These are phyloP conservation scores for Diplazon laetatorius DNA, from an alignment of 2,888 invertebrate species.

Conservation along the genomic window DNA sequence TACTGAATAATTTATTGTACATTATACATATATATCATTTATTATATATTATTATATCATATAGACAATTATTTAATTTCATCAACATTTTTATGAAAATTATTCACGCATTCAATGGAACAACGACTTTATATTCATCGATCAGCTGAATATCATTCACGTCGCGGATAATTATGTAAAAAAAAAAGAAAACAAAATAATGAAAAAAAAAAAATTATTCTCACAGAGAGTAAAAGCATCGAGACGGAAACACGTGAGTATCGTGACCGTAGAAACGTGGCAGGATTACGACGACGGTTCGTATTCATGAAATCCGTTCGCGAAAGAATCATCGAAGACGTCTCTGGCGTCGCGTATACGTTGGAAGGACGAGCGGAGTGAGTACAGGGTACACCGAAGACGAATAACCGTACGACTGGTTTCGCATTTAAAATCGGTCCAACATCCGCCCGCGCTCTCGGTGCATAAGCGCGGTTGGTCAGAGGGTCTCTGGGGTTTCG, in stretches of 20 bases:
- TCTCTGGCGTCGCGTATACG: conserved; percentile 19
- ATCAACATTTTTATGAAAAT: too few relatives aligned
- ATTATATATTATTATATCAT: too few relatives aligned
- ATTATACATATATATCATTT: too few relatives aligned
- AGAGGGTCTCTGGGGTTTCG: conserved; percentile 8
- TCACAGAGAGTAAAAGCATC: background rate
- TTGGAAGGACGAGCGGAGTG: conserved; percentile 46
- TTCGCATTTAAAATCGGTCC: conserved; percentile 73
- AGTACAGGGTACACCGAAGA: conserved; percentile 17
- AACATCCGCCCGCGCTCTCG: conserved; percentile 70
- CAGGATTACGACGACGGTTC: background rate
- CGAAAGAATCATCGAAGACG: conserved; percentile 55
- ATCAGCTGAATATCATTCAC: too few relatives aligned
- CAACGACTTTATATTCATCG: too few relatives aligned
- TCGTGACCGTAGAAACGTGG: background rate
- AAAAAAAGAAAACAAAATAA: too few relatives aligned
- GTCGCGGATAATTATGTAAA: too few relatives aligned
- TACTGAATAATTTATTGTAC: too few relatives aligned
- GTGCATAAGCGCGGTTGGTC: background rate
- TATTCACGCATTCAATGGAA: too few relatives aligned
- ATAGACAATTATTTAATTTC: too few relatives aligned
- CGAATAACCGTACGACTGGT: conserved; percentile 65
- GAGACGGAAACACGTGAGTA: background rate
- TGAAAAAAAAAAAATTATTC: too few relatives aligned
- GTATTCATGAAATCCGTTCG: conserved; percentile 50